phyloP scores from a whole-genome alignment of 2,113 vertebrate genomes.

The Elaphurus davidianus region DNA sequence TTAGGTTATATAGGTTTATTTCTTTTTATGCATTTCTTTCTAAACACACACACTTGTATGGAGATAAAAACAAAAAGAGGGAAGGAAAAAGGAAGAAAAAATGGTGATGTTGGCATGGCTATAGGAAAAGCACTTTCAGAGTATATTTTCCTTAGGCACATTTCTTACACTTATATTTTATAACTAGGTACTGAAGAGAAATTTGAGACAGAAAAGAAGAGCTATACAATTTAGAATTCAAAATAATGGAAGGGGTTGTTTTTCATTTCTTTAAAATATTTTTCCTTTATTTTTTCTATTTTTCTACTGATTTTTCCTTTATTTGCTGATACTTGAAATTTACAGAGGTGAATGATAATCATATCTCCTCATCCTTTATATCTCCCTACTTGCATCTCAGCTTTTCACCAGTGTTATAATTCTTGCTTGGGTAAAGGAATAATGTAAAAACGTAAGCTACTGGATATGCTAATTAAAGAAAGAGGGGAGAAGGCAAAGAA shows the following conservation, averaged over 20 bases:
- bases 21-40: constrained; percentile 19
- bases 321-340: not conserved
- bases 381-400: not conserved
- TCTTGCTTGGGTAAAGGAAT: not conserved
- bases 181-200: not conserved
- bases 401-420: not conserved
- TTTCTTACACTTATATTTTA: constrained; percentile 19
- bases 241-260: not conserved
- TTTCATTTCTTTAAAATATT: not conserved
- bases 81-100: not conserved
- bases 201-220: not conserved
- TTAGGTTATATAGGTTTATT: not conserved
- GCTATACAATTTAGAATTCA: not conserved
- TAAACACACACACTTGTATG: not conserved
- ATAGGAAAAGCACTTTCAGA: constrained; percentile 6
- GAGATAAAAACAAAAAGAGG: not conserved
- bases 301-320: not conserved
- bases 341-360: not conserved
- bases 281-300: not conserved
- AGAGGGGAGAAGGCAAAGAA: not conserved
- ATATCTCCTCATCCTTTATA: not conserved
- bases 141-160: not conserved
- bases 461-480: not conserved
- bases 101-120: not conserved
- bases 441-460: not conserved